phyloP scores from a whole-genome alignment of 2,888 invertebrate genomes.

The Muschampia plurimacula region DNA sequence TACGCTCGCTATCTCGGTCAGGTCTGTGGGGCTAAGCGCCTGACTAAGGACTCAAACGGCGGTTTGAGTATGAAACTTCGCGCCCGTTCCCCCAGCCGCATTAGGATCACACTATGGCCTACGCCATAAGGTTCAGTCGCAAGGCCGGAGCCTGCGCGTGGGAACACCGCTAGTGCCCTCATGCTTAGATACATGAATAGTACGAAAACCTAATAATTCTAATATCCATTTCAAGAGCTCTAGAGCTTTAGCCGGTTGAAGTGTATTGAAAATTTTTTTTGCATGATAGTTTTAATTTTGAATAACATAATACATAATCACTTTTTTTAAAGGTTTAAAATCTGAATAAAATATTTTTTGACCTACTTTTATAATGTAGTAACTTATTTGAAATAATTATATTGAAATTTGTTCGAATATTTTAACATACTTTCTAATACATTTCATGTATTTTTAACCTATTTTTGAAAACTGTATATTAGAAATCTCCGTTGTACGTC shows the following conservation, averaged over 20 bases:
- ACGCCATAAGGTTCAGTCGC: conserved; percentile 24
- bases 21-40: too few species aligned
- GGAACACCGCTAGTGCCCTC: conserved; percentile 21
- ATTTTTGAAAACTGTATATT: too few species aligned
- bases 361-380: too few species aligned
- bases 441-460: too few species aligned
- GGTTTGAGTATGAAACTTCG: not conserved
- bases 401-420: not conserved
- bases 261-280: too few species aligned
- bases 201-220: not conserved
- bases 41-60: not conserved
- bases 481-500: not conserved
- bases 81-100: not conserved
- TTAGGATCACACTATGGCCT: not conserved
- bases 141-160: conserved; percentile 32
- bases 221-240: not conserved
- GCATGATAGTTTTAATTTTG: too few species aligned
- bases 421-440: too few species aligned
- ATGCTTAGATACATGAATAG: not conserved
- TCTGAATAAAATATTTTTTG: too few species aligned
- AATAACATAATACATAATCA: too few species aligned
- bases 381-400: not conserved
- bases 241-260: not conserved
- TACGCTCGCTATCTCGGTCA: too few species aligned
- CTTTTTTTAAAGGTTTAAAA: too few species aligned